A percentile compares a stretch with the other conserved stretches of the same genome.
phyloP scores from a whole-genome alignment of 2,888 invertebrate species.

The Mythimna impura region DNA sequence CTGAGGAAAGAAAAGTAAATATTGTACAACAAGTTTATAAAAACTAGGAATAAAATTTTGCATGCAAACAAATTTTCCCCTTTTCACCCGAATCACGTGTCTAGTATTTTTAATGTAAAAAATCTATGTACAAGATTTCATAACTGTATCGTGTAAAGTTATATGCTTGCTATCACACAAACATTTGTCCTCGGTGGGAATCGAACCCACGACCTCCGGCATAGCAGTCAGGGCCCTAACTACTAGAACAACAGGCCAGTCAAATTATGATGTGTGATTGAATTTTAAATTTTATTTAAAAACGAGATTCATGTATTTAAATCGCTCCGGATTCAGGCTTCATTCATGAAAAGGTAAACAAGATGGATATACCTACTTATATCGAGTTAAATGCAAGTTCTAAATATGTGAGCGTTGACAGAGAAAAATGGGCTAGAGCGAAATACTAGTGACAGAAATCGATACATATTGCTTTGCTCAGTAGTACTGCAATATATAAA shows the following conservation, averaged over 20 bases:
- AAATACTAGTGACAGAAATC: constrained; percentile 47
- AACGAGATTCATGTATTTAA: constrained; percentile 6
- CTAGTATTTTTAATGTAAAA: too few species aligned
- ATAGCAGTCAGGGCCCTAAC: too few species aligned
- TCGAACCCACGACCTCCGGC: too few species aligned
- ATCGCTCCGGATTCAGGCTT: constrained; percentile 8
- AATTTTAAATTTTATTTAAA: background rate
- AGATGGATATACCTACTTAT: constrained; percentile 1
- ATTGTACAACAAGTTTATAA: constrained; percentile 16
- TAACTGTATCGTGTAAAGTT: too few species aligned
- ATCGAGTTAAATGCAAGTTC: constrained; percentile 32
- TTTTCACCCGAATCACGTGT: too few species aligned
- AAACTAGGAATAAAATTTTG: too few species aligned
- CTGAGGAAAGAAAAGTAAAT: constrained; percentile 23
- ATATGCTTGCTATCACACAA: too few species aligned
- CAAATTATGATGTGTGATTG: too few species aligned
- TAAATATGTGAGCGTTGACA: constrained; percentile 42
- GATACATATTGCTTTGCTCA: constrained; percentile 47
- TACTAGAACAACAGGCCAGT: too few species aligned
- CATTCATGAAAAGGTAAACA: constrained; percentile 11
- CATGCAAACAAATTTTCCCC: too few species aligned
- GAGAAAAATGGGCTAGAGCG: constrained; percentile 39
- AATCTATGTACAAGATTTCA: too few species aligned
- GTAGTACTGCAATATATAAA: constrained; percentile 36
- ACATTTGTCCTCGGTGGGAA: too few species aligned